Conservation (phyloP, 2,797 vertebrate genomes). For the Anabas testudineus region DNA sequence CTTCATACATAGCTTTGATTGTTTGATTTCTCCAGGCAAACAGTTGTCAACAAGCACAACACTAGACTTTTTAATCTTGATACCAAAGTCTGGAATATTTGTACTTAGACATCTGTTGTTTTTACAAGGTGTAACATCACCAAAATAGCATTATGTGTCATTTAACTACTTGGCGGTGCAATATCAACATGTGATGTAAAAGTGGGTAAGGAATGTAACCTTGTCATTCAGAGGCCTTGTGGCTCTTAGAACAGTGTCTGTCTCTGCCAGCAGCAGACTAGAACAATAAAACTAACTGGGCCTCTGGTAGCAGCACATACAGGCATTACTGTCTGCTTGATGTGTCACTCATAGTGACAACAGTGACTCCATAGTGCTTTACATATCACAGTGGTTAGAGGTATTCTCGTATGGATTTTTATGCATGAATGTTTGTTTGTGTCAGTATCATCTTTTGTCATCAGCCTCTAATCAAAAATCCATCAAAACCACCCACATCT, state of each 20-base stretch:
- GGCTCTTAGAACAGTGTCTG: background rate
- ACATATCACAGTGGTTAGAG: background rate
- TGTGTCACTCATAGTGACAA: conserved; percentile 22
- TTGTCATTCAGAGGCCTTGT: no score
- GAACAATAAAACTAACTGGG: conserved; percentile 1
- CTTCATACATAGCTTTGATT: no score
- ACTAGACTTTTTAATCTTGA: no score
- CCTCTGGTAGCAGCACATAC: conserved; percentile 17
- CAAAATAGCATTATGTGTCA: no score
- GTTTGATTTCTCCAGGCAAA: no score
- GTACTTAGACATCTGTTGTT: no score
- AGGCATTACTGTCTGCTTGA: conserved; percentile 6
- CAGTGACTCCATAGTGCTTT: conserved; percentile 19
- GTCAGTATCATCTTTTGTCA: background rate
- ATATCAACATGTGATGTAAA: no score
- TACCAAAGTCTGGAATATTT: no score
- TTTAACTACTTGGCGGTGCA: no score
- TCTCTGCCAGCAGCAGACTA: conserved; percentile 2
- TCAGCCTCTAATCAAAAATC: background rate
- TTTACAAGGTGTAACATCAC: no score
- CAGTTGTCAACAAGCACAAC: no score
- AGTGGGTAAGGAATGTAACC: no score
- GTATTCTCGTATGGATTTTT: background rate
- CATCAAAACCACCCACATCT: background rate
- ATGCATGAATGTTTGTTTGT: background rate